Base-by-base conservation (phyloP, 2,888 invertebrate genomes). In the Eilema depressum region DNA sequence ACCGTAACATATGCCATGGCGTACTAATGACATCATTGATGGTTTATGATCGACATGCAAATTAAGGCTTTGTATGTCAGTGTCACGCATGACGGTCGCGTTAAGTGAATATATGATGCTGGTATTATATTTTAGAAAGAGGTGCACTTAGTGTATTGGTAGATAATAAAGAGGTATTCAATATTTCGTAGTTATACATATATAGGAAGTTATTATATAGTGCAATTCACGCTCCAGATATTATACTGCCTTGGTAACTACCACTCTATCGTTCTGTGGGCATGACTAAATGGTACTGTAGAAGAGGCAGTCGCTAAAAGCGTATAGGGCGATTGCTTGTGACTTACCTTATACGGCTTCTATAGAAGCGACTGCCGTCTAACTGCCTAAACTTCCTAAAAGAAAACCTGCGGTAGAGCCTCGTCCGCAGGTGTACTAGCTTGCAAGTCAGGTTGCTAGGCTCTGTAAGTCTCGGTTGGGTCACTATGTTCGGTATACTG, bases 11-110 rank as follows among this genome's bases (percentile, higher is more conserved):
- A 14, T 57, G 8, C 14, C 14, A 14, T 37, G 14, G 14, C 23
- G n/a, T 25, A 57, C 28, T 53, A 60, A 20, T 63, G 68, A 62
- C 68, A 68, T 63, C 33, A 56, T 30, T 56, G 25, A 56, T 61
- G 30, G 61, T 68, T 56, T 68, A 63, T 63, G 53, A 63, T 63
- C 68, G 47, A 63, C 62, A 68, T 63, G 68, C 61, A 68, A 62
- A 68, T 68, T 47, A 62, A 56, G n/a, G 3, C 25, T 62, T 68
- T 56, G 62, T 68, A n/a, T 63, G 37, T 57, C 41, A 63, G 37
- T 41, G 64, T 65, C 64, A 65, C 30, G 56, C 64, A 65, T 65
- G 64, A 65, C 56, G 23, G 14, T 65, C 64, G 30, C n/a, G 17
- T 30, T 56, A 56, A 65, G 64, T 30, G 53, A 53, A 14, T 26